Evolutionary conservation across 2,113 vertebrate species (phyloP).

Genomic region (Callorhinus ursinus): DNA sequence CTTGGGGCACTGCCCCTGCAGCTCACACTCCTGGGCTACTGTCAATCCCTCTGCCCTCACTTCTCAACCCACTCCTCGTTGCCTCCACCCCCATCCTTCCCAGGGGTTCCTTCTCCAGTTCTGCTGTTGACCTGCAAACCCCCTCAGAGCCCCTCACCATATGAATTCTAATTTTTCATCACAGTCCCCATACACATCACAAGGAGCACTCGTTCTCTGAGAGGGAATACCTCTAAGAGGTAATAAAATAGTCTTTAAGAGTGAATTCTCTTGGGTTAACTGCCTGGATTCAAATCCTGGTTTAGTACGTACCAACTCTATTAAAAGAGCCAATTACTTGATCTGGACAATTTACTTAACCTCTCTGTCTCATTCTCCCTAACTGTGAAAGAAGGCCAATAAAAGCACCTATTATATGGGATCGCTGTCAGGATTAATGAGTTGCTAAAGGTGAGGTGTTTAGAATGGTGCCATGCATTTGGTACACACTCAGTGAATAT

Average conservation of each 20-base stretch:
- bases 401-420: background rate
- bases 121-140: background rate
- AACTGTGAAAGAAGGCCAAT: background rate
- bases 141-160: background rate
- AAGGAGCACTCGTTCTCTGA: background rate
- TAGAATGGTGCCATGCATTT: background rate
- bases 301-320: background rate
- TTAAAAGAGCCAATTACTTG: constrained; percentile 8
- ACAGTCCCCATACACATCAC: background rate
- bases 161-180: background rate
- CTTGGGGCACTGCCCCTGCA: accelerated
- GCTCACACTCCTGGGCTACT: accelerated
- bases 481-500: background rate
- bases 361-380: background rate
- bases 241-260: background rate
- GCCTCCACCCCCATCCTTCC: background rate
- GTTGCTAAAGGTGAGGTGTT: background rate
- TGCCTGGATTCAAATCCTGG: background rate
- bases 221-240: background rate
- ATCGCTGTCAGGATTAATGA: constrained; percentile 16
- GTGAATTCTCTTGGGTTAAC: background rate
- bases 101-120: background rate
- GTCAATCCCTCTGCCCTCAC: background rate
- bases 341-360: constrained; percentile 1
- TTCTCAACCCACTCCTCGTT: background rate